Base-by-base conservation (phyloP, 2,113 vertebrate genomes). In the Lates calcarifer region DNA sequence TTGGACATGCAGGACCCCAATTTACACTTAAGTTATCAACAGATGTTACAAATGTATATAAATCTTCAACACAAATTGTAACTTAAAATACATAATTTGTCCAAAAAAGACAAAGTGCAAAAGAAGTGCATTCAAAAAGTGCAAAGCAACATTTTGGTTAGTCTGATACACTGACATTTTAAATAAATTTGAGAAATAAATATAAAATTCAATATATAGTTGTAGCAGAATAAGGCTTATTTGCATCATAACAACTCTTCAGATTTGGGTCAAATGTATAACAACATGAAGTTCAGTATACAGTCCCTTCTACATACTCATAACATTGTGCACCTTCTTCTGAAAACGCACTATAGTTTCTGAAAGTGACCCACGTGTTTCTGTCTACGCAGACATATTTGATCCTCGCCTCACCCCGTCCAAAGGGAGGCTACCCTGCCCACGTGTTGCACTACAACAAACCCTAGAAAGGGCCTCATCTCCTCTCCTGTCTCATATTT, bases 381-480 rank as follows among this genome's bases (percentile, higher is more conserved):
- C 39, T 7, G 2, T 81, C 51, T 14, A 71, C 45, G 89, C 88
- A 87, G 92, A 92, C 89, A 88, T 88, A 12, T 92, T 92, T 91
- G 88, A 83, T 74, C 84, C 85, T 69, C 15, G 63, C 89, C 74
- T 66, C 82, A 73, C 68, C 51, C 85, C 71, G 77, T 82, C 81
- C 86, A 84, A n/a, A 55, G 17, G 41, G 62, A 65, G 43, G 68
- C 76, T 13, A 31, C 35, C 4, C 0, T 31, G 13, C 60, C 88
- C 94, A 94, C 91, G 87, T 93, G 92, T 77, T 79, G 47, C 49
- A 86, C 77, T 90, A 94, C 76, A 90, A 93, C 89, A 92, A 89
- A 90, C 77, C 22, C 13, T 0, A 43, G 11, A 31, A 20, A 51
- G 62, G 41, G 26, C 58, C 33, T 12, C 1, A 5, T 15, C 10